Evolutionary conservation across 1,140 invertebrate genomes (phyloP), one percentile per base, ranked within the genome.

Genomic region (Cydia fagiglandana): DNA sequence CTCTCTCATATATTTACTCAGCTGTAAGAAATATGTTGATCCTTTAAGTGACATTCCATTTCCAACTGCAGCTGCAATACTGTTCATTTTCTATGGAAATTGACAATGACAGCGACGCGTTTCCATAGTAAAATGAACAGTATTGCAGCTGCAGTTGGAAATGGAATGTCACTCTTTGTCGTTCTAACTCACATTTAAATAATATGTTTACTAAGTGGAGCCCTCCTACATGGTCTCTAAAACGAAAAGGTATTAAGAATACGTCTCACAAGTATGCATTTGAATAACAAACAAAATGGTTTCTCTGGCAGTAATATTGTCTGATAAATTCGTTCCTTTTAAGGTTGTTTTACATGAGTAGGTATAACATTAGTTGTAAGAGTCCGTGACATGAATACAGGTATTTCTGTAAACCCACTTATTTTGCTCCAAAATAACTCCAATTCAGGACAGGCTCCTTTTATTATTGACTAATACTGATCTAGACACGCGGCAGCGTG

Each of bases 281-380:
- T 68, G 28, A 68, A 68, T 68, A 68, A 38, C 64, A 68, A 68
- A 41, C 30, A 34, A 28, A 38, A 53, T 56, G 17, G 64, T 64
- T 64, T 68, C 64, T 34, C 15, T 68, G 2, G 30, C 64, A 64
- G 38, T 41, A 41, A 64, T 30, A 30, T 30, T 64, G 64, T 30
- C 24, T 30, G 64, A 64, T 28, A 64, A 9, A 30, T 64, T 64
- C 28, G 64, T 56, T 56, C 53, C 53, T 17, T 17, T 56, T 56
- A 9, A 34, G 0, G n/a, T 9, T 56, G 53, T 56, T 56, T 56
- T 15, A 5, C 4, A 50, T 34, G 5, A 6, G 34, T 6, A 34
- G 34, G 34, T 34, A 34, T 34, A 34, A 34, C 34, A 34, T 34
- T 34, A 34, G 34, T 4, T 34, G 47, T 9, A 50, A 3, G 9